Conservation (phyloP, 1,140 invertebrate genomes). For the Eurosta solidaginis region DNA sequence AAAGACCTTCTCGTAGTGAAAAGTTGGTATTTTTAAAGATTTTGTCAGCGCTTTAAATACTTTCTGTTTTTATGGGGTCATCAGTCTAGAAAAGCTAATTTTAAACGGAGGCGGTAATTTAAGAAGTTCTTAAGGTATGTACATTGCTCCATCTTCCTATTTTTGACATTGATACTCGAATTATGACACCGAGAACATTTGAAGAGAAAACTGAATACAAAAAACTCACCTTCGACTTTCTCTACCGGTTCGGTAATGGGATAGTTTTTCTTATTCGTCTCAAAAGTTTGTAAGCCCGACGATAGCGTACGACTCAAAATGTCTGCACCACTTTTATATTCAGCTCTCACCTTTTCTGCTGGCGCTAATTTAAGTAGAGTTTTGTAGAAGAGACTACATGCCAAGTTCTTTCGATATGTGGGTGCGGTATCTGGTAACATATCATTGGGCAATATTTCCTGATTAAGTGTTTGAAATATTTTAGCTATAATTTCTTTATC, state of each 20-base stretch:
- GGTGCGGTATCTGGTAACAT: conserved; percentile 69
- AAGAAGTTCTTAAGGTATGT: too few relatives aligned
- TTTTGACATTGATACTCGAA: too few relatives aligned
- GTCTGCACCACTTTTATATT: conserved; percentile 63
- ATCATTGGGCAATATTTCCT: conserved; percentile 69
- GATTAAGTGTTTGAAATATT: conserved; percentile 65
- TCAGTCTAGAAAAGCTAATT: too few relatives aligned
- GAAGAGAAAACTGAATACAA: neutral
- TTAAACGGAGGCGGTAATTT: too few relatives aligned
- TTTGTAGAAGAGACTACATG: conserved; percentile 76
- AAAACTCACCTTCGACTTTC: conserved; percentile 70
- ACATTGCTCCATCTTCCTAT: too few relatives aligned
- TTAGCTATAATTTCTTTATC: conserved; percentile 62
- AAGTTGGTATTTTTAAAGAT: too few relatives aligned
- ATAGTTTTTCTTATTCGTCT: conserved; percentile 74
- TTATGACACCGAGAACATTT: too few relatives aligned
- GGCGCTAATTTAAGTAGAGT: conserved; percentile 65
- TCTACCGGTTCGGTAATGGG: conserved; percentile 78
- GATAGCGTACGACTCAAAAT: conserved; percentile 71
- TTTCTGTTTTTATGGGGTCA: too few relatives aligned
- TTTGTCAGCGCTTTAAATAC: too few relatives aligned
- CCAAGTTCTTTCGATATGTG: conserved; percentile 67
- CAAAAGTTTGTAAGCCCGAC: conserved; percentile 72
- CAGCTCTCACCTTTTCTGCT: conserved; percentile 49
- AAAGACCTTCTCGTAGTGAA: too few relatives aligned